Percentiles rank a stretch among this genome's conserved stretches.
phyloP scores from a whole-genome alignment of 2,888 invertebrate genomes.

The Tachina grossa region DNA sequence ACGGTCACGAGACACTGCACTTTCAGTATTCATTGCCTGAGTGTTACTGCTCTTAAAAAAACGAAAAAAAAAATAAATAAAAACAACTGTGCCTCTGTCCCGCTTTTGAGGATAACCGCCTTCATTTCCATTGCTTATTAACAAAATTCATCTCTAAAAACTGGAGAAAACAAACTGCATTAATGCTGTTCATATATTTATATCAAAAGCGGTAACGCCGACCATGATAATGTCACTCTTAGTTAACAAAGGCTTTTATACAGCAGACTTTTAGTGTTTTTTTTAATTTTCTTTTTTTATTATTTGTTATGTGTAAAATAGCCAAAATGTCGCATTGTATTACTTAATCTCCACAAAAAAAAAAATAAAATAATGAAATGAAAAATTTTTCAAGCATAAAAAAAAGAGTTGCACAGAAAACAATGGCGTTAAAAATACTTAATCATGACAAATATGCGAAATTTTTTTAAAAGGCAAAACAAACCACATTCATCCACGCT shows the following conservation, averaged over 20 bases:
- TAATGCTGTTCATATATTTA: too few relatives aligned
- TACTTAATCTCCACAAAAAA: slow-evolving; percentile 22
- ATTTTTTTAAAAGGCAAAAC: neutral
- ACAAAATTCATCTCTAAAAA: too few relatives aligned
- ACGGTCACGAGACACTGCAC: too few relatives aligned
- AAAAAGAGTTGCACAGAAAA: slow-evolving; percentile 38
- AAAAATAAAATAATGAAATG: neutral
- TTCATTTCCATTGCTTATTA: too few relatives aligned
- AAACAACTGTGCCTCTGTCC: too few relatives aligned
- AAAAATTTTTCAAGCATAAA: neutral
- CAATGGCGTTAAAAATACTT: slow-evolving; percentile 80
- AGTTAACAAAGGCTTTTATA: neutral
- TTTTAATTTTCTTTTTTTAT: slow-evolving; percentile 30
- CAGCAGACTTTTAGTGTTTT: neutral
- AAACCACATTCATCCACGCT: neutral
- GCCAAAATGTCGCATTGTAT: slow-evolving; percentile 49
- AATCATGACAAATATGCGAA: slow-evolving; percentile 77
- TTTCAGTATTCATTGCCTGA: too few relatives aligned
- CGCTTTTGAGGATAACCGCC: too few relatives aligned
- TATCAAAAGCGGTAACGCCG: neutral
- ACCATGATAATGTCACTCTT: neutral
- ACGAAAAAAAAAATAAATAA: too few relatives aligned
- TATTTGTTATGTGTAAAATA: slow-evolving; percentile 32
- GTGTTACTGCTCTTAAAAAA: too few relatives aligned
- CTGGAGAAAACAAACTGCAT: too few relatives aligned